These are phyloP conservation scores for Agrypnia vestita DNA, from an alignment of 1,140 invertebrate genomes.

Conservation along the genomic window DNA sequence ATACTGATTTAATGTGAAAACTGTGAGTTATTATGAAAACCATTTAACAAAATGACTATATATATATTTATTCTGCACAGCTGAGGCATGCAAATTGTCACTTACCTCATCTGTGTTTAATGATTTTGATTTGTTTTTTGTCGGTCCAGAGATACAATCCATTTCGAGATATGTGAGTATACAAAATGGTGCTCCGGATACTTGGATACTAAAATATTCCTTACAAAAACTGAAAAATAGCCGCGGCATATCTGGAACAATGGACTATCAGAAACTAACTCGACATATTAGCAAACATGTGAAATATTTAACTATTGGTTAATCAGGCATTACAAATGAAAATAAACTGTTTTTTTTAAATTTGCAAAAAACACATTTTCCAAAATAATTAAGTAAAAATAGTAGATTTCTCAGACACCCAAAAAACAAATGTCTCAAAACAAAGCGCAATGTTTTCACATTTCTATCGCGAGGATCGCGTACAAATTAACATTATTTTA, in stretches of 20 bases:
- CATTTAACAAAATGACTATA: too few relatives aligned
- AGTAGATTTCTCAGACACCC: neutral
- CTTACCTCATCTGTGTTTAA: neutral
- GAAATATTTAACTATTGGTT: neutral
- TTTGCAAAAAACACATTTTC: too few relatives aligned
- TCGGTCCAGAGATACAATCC: slow-evolving; percentile 27
- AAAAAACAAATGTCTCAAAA: neutral
- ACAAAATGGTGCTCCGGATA: slow-evolving; percentile 23
- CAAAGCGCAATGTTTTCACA: neutral
- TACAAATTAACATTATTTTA: neutral
- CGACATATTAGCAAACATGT: neutral
- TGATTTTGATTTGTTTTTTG: slow-evolving; percentile 9
- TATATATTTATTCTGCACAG: too few relatives aligned
- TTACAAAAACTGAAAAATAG: slow-evolving; percentile 21
- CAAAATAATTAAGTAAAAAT: too few relatives aligned
- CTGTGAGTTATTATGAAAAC: too few relatives aligned
- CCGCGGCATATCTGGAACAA: slow-evolving; percentile 37
- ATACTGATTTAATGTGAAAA: too few relatives aligned
- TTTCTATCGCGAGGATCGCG: neutral
- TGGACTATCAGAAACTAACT: neutral
- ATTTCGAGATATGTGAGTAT: slow-evolving; percentile 17
- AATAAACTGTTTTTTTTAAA: too few relatives aligned
- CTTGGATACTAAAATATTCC: slow-evolving; percentile 25
- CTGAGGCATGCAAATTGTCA: neutral
- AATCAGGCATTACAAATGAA: too few relatives aligned